Conservation (phyloP, 23 tunicate genomes). For the Styela plicata region DNA sequence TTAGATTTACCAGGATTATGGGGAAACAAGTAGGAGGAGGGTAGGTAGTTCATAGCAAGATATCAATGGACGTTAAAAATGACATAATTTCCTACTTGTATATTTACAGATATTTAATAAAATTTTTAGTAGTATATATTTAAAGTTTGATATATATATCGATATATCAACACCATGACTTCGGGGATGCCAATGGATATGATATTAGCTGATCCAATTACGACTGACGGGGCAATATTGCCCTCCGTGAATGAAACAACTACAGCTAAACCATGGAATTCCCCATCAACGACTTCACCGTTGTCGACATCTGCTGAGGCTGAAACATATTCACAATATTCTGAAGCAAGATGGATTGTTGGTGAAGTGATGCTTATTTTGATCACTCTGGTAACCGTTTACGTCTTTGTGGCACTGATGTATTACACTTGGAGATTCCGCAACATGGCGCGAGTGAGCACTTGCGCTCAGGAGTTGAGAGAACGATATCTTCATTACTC, state of each 20-base stretch:
- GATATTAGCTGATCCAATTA: background rate
- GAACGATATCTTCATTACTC: conserved; percentile 32
- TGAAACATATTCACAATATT: background rate
- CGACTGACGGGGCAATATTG: background rate
- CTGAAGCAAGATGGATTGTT: conserved; percentile 27
- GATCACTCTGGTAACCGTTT: conserved; percentile 19
- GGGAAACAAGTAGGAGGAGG: background rate
- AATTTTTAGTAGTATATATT: no score
- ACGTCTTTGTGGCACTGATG: conserved; percentile 17
- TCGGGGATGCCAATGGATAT: background rate
- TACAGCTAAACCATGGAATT: background rate
- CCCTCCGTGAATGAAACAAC: background rate
- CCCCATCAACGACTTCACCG: background rate
- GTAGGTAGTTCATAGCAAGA: background rate
- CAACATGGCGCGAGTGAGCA: conserved; percentile 24
- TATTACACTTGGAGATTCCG: conserved; percentile 38
- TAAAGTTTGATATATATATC: no score
- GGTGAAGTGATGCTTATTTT: conserved; percentile 26
- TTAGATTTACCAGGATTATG: no score
- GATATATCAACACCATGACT: background rate
- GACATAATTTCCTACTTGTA: background rate
- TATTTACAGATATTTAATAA: background rate
- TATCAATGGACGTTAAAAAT: background rate
- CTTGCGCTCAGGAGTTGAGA: conserved; percentile 12
- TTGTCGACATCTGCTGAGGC: no score